Percentiles rank a stretch among this genome's conserved stretches.
phyloP scores from a whole-genome alignment of 1,140 invertebrate genomes.

The Bombus confusus region DNA sequence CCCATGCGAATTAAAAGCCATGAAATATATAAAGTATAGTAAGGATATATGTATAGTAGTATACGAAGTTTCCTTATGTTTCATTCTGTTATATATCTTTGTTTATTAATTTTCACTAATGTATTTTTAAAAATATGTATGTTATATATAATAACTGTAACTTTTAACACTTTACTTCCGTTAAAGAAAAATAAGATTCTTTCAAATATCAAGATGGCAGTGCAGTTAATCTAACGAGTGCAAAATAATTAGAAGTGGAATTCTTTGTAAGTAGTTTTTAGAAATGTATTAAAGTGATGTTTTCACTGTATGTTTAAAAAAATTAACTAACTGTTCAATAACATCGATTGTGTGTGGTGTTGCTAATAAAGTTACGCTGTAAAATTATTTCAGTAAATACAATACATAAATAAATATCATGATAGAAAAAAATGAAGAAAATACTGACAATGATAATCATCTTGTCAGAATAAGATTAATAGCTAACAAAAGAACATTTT shows the following conservation, averaged over 20 bases:
- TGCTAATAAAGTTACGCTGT: not conserved
- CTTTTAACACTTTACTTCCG: not conserved
- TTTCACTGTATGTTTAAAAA: constrained; percentile 2
- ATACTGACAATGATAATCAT: constrained; percentile 59
- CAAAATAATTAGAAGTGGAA: constrained; percentile 15
- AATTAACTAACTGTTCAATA: constrained; percentile 1
- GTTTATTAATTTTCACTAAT: not conserved
- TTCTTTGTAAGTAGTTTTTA: constrained; percentile 6
- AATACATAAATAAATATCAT: constrained; percentile 58
- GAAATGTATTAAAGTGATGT: not conserved
- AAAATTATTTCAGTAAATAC: not conserved
- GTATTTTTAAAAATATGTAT: not conserved
- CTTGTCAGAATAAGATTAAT: constrained; percentile 73
- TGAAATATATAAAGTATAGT: not conserved
- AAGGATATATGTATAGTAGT: not conserved
- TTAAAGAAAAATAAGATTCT: not conserved
- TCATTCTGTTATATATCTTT: not conserved
- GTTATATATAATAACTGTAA: not conserved
- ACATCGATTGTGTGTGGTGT: not conserved
- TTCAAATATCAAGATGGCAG: constrained; percentile 21
- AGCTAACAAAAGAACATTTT: constrained; percentile 71
- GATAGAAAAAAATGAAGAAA: constrained; percentile 72
- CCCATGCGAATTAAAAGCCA: not conserved
- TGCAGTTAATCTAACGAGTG: constrained; percentile 27
- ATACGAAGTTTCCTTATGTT: not conserved